Conservation (phyloP, 2,888 invertebrate species). For the Aspidiotus rigidus region DNA sequence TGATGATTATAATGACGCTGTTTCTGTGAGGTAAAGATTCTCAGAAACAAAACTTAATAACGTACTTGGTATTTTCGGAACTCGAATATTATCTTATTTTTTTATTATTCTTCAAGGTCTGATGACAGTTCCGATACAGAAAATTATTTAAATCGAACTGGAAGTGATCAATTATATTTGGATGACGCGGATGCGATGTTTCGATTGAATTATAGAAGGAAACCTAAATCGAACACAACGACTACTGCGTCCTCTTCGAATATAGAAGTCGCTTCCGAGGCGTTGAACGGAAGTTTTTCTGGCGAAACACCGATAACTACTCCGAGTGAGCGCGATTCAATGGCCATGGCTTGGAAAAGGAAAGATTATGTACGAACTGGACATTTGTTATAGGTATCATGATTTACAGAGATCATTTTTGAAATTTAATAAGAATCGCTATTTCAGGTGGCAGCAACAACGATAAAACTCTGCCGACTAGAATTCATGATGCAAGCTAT, state of each 20-base stretch:
- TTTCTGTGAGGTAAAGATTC: conserved; percentile 51
- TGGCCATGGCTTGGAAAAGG: conserved; percentile 67
- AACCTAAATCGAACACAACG: conserved; percentile 11
- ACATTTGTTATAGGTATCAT: not conserved
- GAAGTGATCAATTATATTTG: conserved; percentile 44
- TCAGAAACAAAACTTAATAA: conserved; percentile 8
- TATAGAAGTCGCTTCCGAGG: conserved; percentile 74
- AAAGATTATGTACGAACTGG: conserved; percentile 58
- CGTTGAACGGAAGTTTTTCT: conserved; percentile 55
- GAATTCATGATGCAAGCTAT: conserved; percentile 63
- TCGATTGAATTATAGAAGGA: conserved; percentile 40
- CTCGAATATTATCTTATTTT: not conserved
- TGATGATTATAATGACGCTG: conserved; percentile 65
- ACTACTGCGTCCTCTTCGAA: conserved; percentile 26
- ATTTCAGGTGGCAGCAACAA: conserved; percentile 48
- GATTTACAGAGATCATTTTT: no score
- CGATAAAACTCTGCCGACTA: conserved; percentile 62
- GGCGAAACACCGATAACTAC: conserved; percentile 58
- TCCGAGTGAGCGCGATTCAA: conserved; percentile 66
- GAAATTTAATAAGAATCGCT: no score
- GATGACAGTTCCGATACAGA: conserved; percentile 83
- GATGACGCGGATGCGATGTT: conserved; percentile 50
- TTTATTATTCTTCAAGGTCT: conserved; percentile 35
- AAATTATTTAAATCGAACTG: conserved; percentile 43
- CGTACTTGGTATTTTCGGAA: not conserved